Percentiles rank a stretch among this genome's conserved stretches.
These are phyloP conservation scores for Argynnis bischoffii DNA, from an alignment of 2,888 invertebrate genomes.

Conservation along the genomic window DNA sequence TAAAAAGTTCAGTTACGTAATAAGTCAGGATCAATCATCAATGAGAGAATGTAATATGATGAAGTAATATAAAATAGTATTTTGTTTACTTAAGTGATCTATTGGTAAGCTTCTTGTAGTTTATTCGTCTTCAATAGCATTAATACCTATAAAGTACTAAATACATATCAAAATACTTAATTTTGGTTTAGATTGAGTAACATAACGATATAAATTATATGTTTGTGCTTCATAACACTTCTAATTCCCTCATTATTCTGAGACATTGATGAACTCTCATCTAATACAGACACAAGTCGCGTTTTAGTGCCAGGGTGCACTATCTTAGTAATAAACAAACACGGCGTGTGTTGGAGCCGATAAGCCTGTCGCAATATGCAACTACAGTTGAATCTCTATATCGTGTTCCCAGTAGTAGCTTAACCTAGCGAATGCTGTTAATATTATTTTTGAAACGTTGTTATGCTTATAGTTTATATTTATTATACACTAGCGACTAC, in stretches of 20 bases:
- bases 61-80: too few species aligned
- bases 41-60: too few species aligned
- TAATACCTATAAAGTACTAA: too few species aligned
- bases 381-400: slow-evolving; percentile 39
- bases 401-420: slow-evolving; percentile 25
- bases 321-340: slow-evolving; percentile 76
- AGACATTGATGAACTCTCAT: slow-evolving; percentile 43
- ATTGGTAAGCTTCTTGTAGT: too few species aligned
- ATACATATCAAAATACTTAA: not conserved
- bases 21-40: too few species aligned
- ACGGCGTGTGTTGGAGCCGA: slow-evolving; percentile 73
- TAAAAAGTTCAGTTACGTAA: too few species aligned
- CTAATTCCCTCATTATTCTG: slow-evolving; percentile 3
- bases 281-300: slow-evolving; percentile 47
- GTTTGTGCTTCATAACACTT: not conserved
- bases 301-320: slow-evolving; percentile 54
- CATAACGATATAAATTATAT: not conserved
- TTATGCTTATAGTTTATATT: too few species aligned
- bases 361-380: slow-evolving; percentile 59
- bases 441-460: too few species aligned
- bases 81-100: too few species aligned
- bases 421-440: too few species aligned
- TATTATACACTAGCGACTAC: too few species aligned
- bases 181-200: slow-evolving; percentile 10
- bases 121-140: too few species aligned